Evolutionary conservation across 2,888 invertebrate species (phyloP).

Genomic region (Lasioglossum oenotherae): DNA sequence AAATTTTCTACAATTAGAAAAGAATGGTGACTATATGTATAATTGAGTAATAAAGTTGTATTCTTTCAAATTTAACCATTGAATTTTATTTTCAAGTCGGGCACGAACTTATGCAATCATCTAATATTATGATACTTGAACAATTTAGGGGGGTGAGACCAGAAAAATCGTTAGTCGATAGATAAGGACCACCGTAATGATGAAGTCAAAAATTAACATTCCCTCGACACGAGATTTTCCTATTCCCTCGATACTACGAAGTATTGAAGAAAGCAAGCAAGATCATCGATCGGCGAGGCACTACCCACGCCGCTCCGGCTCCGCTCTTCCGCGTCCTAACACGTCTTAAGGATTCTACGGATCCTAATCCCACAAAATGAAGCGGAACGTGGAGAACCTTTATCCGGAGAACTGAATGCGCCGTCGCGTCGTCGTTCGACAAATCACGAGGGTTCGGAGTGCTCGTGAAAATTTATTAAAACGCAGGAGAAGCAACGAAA

Average conservation of each 20-base stretch:
- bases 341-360: background rate
- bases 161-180: background rate
- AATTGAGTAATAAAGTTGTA: too few species aligned
- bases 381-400: background rate
- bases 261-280: background rate
- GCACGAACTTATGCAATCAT: too few species aligned
- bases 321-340: background rate
- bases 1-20: too few species aligned
- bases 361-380: constrained; percentile 5
- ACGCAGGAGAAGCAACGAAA: constrained; percentile 10
- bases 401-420: background rate
- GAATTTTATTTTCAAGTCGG: too few species aligned
- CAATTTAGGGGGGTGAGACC: background rate
- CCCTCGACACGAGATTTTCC: background rate
- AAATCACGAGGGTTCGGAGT: background rate
- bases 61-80: too few species aligned
- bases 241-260: background rate
- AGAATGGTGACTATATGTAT: too few species aligned
- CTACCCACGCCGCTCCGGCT: background rate
- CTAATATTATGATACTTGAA: too few species aligned
- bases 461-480: constrained; percentile 35
- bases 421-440: background rate
- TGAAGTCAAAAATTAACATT: background rate
- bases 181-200: background rate
- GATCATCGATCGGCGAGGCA: background rate